Evolutionary conservation across 2,797 vertebrate species (phyloP).

Genomic region (Masticophis lateralis): DNA sequence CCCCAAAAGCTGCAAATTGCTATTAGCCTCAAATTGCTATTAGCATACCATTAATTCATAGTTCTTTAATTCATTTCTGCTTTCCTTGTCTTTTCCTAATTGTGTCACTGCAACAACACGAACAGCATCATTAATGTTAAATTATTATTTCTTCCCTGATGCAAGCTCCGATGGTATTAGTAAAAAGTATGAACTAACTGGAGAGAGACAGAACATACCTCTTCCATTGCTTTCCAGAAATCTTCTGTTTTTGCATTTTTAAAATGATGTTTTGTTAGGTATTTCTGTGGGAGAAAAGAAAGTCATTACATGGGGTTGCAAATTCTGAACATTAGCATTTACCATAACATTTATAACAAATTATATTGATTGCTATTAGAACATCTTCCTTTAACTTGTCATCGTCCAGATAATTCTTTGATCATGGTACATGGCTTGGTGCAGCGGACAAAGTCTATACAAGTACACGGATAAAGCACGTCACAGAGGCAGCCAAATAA

Average conservation of each 20-base stretch:
- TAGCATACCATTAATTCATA: background rate
- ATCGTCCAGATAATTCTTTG: background rate
- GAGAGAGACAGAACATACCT: slow-evolving; percentile 69
- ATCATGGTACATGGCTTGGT: background rate
- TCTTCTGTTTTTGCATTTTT: slow-evolving; percentile 89
- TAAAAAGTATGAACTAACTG: background rate
- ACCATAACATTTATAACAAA: background rate
- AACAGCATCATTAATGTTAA: background rate
- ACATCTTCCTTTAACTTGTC: background rate
- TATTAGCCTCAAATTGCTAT: background rate
- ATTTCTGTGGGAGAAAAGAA: slow-evolving; percentile 72
- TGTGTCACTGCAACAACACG: background rate
- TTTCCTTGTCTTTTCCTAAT: background rate
- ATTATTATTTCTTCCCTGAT: background rate
- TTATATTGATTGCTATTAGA: background rate
- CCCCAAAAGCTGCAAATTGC: background rate
- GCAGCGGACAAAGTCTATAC: background rate
- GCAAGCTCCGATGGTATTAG: background rate
- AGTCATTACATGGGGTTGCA: background rate
- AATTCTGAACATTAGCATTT: background rate
- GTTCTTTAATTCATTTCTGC: background rate
- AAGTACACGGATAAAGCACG: background rate
- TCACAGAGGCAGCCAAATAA: background rate
- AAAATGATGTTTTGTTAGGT: slow-evolving; percentile 76
- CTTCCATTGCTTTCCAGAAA: slow-evolving; percentile 85